Evolutionary conservation across 1,140 invertebrate genomes (phyloP).

Genomic region (Archegozetes longisetosus): DNA sequence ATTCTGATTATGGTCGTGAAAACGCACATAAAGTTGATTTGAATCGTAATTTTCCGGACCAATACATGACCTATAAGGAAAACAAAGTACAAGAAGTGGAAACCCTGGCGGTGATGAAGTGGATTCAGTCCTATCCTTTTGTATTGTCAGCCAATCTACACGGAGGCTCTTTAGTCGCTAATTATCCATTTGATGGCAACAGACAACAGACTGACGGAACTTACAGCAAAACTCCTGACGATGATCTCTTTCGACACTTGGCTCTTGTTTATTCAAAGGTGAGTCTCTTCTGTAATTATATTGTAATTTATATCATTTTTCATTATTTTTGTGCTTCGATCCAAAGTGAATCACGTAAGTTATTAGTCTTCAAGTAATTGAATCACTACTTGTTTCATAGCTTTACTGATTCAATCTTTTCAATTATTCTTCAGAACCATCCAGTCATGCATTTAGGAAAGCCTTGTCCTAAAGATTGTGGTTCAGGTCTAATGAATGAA

Average conservation of each 20-base stretch:
- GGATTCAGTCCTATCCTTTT: conserved; percentile 71
- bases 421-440: conserved; percentile 42
- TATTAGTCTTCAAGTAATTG: conserved; percentile 6
- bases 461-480: conserved; percentile 39
- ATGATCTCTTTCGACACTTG: conserved; percentile 62
- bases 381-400: not conserved
- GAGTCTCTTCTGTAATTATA: conserved; percentile 1
- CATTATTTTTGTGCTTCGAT: no score
- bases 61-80: conserved; percentile 47
- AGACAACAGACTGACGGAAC: conserved; percentile 21
- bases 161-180: conserved; percentile 79
- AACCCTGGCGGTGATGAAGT: conserved; percentile 76
- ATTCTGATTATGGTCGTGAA: conserved; percentile 46
- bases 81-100: conserved; percentile 58
- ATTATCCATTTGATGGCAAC: conserved; percentile 79
- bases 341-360: not conserved
- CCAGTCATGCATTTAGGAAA: conserved; percentile 58
- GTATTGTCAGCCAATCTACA: conserved; percentile 93
- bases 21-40: conserved; percentile 76
- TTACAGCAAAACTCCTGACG: conserved; percentile 52
- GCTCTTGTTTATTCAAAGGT: conserved; percentile 65
- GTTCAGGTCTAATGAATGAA: conserved; percentile 32
- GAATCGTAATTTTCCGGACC: conserved; percentile 93
- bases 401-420: not conserved
- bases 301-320: not conserved